Percentiles rank a stretch among this genome's conserved stretches.
These are phyloP conservation scores for Cryptotis parvus DNA, from an alignment of 2,113 vertebrate genomes.

Conservation along the genomic window DNA sequence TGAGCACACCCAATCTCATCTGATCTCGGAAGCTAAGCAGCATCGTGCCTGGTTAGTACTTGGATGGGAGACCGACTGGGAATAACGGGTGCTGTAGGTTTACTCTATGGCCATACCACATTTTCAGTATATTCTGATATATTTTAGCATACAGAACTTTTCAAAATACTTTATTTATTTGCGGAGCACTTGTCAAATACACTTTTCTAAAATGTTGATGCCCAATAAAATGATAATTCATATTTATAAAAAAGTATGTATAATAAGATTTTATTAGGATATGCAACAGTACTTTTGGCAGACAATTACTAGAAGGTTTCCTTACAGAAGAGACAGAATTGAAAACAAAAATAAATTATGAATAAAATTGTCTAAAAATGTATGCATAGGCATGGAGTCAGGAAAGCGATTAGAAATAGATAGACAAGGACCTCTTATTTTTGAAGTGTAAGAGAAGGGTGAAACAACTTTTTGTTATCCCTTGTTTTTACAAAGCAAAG, in stretches of 20 bases:
- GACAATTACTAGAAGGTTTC: not conserved
- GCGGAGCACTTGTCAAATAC: not conserved
- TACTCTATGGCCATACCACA: no score
- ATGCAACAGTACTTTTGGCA: rapidly evolving
- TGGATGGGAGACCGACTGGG: no score
- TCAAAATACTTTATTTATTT: not conserved
- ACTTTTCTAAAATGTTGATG: not conserved
- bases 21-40: no score
- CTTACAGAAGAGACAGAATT: not conserved
- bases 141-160: not conserved
- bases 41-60: no score
- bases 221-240: not conserved
- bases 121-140: not conserved
- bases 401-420: not conserved
- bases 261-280: not conserved
- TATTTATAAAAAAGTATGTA: not conserved
- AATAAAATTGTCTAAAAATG: not conserved
- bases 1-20: no score
- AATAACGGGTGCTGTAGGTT: no score
- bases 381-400: not conserved
- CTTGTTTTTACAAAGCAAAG: conserved; percentile 72
- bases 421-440: not conserved
- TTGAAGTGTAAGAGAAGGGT: conserved; percentile 3
- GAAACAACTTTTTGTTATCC: conserved; percentile 62
- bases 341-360: not conserved